These are phyloP conservation scores for Agriopis leucophaearia DNA, from an alignment of 2,888 invertebrate genomes.

Conservation along the genomic window DNA sequence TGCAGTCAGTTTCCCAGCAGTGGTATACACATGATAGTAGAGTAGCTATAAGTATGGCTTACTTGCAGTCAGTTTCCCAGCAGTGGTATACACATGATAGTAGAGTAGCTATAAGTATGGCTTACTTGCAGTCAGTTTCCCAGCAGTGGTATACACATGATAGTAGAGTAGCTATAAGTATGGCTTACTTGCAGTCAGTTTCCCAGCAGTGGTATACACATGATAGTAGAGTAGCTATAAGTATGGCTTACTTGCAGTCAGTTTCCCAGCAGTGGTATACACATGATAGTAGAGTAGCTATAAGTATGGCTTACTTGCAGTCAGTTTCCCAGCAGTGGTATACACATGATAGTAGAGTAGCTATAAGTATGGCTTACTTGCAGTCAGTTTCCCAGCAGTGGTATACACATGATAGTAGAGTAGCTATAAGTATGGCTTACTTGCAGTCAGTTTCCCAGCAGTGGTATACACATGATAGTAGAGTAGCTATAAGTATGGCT, in stretches of 20 bases:
- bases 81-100: slow-evolving; percentile 65
- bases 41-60: slow-evolving; percentile 40
- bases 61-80: slow-evolving; percentile 65
- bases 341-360: slow-evolving; percentile 55
- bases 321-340: slow-evolving; percentile 63
- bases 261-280: slow-evolving; percentile 65
- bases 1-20: slow-evolving; percentile 62
- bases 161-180: neutral
- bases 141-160: slow-evolving; percentile 67
- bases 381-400: slow-evolving; percentile 61
- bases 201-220: slow-evolving; percentile 68
- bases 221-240: too few species aligned
- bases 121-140: slow-evolving; percentile 66
- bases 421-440: slow-evolving; percentile 51
- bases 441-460: slow-evolving; percentile 61
- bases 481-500: slow-evolving; percentile 37
- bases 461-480: slow-evolving; percentile 64
- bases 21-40: slow-evolving; percentile 62
- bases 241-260: slow-evolving; percentile 60
- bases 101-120: slow-evolving; percentile 2
- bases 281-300: slow-evolving; percentile 45
- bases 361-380: slow-evolving; percentile 55
- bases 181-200: slow-evolving; percentile 62
- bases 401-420: slow-evolving; percentile 60
- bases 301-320: slow-evolving; percentile 56